Base-by-base conservation (phyloP, 1,140 invertebrate genomes). In the Charaxes varanes region DNA sequence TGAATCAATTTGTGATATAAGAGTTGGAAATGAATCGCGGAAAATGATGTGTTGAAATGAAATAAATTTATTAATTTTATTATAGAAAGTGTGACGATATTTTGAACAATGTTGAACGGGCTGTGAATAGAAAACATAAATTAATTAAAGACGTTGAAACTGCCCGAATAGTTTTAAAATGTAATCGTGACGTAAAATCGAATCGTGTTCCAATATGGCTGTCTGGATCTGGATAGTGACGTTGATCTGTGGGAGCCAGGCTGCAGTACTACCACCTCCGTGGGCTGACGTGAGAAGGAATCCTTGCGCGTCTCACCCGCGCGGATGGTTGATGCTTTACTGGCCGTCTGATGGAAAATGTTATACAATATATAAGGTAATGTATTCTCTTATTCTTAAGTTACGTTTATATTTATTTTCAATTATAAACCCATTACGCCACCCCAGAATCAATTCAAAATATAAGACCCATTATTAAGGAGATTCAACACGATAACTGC, bases 321-420 rank as follows among this genome's bases (percentile, higher is more conserved):
- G 90, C 27, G 92, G 92, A 7, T 95, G 94, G 94, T 91, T 94
- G 56, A 85, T 94, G 47, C 84, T 95, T 11, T 94, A 90, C 70
- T 95, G 93, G 93, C 90, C 92, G 0, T 79, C 86, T 0, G 90
- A 95, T 61, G 91, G 91, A 43, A 90, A 92, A 73, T 95, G 93
- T 69, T 94, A 94, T 66, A 93, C 91, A 67, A 94, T 95, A 72
- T 95, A 94, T 63, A 87, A 91, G 85, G 90, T 89, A 69, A 79
- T n/a, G n/a, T n/a, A n/a, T n/a, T n/a, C n/a, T n/a, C n/a, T n/a
- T n/a, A n/a, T n/a, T n/a, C n/a, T n/a, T n/a, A n/a, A n/a, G n/a
- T n/a, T n/a, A n/a, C n/a, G n/a, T n/a, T n/a, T n/a, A n/a, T n/a
- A n/a, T n/a, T n/a, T n/a, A n/a, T n/a, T n/a, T n/a, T n/a, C n/a